Evolutionary conservation across 2,797 vertebrate species (phyloP), one percentile per base, ranked within the genome.

Genomic region (Rachycentron canadum): DNA sequence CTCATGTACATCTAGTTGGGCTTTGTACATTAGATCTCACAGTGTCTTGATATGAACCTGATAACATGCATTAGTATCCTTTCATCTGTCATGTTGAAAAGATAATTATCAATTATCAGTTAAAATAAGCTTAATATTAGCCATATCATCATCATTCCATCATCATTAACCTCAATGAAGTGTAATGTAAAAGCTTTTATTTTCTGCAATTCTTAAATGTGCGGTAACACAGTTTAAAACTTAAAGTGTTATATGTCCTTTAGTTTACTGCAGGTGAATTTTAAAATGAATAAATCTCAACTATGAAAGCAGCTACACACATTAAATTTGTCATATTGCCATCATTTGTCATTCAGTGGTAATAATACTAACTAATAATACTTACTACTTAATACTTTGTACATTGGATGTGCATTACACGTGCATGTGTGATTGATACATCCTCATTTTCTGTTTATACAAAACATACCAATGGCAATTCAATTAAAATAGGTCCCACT

Each of bases 41-140:
- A 19, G 57, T 21, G 13, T 0, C 6, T 19, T 52, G 17, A 40
- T 8, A 3, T 66, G 28, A 26, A 30, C 32, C 43, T 38, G 26
- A 58, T 34, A 25, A 30, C 25, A 79, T 66, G 14, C 49, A 28
- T 98, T 88, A 98, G 97, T 97, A 90, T 79, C 76, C 26, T 49
- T 52, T 86, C 65, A 82, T 89, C 65, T 71, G 45, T 84, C 72
- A 73, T 43, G 9, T 50, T 41, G 5, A 52, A 82, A 63, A 61
- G 38, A 76, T 77, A n/a, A 85, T 88, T 83, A 78, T 83, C 28
- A 26, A 78, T 83, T 25, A 26, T 79, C 17, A 78, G 74, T 87
- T 86, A 81, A 69, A 62, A 82, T 84, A n/a, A 75, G 74, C 58
- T 87, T 70, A 78, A 78, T n/a, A n/a, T n/a, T n/a, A 81, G 55